A percentile compares a stretch with the other conserved stretches of the same genome.
Conservation (phyloP, 35 echinoderm and acorn worm species). For the Ophiothrix spiculata region DNA sequence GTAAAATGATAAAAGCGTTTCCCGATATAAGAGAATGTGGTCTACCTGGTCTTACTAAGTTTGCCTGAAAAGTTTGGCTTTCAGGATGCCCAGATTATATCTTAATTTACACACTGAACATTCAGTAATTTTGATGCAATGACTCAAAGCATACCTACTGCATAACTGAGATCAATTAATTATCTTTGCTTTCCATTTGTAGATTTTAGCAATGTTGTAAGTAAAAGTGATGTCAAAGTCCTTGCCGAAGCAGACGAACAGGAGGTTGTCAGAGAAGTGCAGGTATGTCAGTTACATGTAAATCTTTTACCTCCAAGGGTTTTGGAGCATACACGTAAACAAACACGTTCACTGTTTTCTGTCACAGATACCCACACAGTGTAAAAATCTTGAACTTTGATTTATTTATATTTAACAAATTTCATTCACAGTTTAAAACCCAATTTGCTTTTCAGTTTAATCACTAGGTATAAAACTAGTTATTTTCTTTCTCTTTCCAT, state of each 20-base stretch:
- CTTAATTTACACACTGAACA: background rate
- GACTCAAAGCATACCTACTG: background rate
- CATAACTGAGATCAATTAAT: background rate
- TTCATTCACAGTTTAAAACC: too few relatives aligned
- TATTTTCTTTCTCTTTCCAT: background rate
- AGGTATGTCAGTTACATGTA: too few relatives aligned
- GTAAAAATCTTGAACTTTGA: too few relatives aligned
- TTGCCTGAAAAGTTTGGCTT: too few relatives aligned
- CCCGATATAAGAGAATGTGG: too few relatives aligned
- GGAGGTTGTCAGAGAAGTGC: slow-evolving; percentile 96
- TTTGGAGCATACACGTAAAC: too few relatives aligned
- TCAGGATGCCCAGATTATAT: background rate
- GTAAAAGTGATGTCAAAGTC: slow-evolving; percentile 97
- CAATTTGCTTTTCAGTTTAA: background rate
- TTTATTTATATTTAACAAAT: too few relatives aligned
- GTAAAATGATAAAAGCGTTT: too few relatives aligned
- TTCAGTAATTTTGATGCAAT: background rate
- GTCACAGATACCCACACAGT: too few relatives aligned
- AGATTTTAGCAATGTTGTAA: slow-evolving; percentile 99
- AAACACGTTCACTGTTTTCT: too few relatives aligned
- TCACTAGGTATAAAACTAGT: background rate
- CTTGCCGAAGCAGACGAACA: slow-evolving; percentile 96
- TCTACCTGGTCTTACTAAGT: too few relatives aligned
- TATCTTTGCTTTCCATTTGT: background rate
- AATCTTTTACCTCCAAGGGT: too few relatives aligned